Evolutionary conservation across 2,888 invertebrate genomes (phyloP), one percentile per base, ranked within the genome.

Genomic region (Ectobius pallidus): DNA sequence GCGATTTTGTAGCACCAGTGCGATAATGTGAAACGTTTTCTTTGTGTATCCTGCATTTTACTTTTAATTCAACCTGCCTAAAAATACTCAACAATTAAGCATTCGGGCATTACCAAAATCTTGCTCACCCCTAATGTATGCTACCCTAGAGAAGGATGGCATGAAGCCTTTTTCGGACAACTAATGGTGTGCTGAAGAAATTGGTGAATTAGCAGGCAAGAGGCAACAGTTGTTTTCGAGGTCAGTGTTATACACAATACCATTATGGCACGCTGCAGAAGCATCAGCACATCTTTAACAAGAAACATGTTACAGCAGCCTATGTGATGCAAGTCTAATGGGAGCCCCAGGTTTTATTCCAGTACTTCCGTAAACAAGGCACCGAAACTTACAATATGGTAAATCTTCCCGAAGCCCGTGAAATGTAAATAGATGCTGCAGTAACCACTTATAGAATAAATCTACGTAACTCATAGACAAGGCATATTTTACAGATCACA

Each of bases 171-270:
- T 65, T 46, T 65, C 65, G 44, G 65, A 65, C 44, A 25, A 14
- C 39, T 25, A 65, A 44, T 65, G 63, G 30, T 27, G 46, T 46
- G 65, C 46, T 27, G 65, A 65, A 46, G 65, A 65, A 65, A 27
- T 44, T 46, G 65, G 30, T 65, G 46, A 65, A 27, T 46, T 44
- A 46, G 25, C 30, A 18, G 22, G 18, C n/a, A 42, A 1, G 30
- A 46, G 7, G 25, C 3, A 65, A 46, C 46, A 65, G 30, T 44
- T 65, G 65, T 25, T 65, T 22, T 65, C 65, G 27, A 46, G 65
- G 65, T 65, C 46, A 63, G 25, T 52, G 32, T 9, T 30, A 30
- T 20, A n/a, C n/a, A n/a, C 58, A 20, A 11, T 55, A 22, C 16
- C 58, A 58, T 11, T 58, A 20, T n/a, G 30, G 16, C n/a, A n/a